A percentile compares a stretch with the other conserved stretches of the same genome.
These are phyloP conservation scores for Dynastes maya DNA, from an alignment of 2,888 invertebrate genomes.

Conservation along the genomic window DNA sequence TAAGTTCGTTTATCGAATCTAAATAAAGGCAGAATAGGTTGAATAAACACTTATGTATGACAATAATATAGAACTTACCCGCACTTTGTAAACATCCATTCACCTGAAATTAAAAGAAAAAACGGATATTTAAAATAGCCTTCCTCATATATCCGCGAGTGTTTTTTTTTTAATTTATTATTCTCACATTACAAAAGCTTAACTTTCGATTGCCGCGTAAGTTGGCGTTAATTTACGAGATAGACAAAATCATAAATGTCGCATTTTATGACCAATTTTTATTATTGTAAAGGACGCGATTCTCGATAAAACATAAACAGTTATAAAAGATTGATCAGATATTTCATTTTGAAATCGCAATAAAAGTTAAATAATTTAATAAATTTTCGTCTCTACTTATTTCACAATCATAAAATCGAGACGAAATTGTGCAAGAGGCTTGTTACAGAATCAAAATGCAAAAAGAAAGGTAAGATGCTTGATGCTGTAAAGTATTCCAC, in stretches of 20 bases:
- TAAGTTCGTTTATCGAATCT: slow-evolving; percentile 24
- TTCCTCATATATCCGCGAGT: slow-evolving; percentile 1
- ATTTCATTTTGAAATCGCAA: slow-evolving; percentile 21
- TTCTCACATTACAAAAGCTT: neutral
- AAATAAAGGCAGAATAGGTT: slow-evolving; percentile 9
- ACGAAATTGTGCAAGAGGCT: too few species aligned
- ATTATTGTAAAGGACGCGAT: slow-evolving; percentile 26
- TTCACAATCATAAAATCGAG: too few species aligned
- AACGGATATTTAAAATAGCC: slow-evolving; percentile 19
- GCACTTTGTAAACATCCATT: neutral
- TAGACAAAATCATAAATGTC: slow-evolving; percentile 39
- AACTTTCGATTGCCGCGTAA: slow-evolving; percentile 20
- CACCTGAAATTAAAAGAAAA: slow-evolving; percentile 41
- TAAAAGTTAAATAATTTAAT: neutral
- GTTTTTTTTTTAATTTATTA: slow-evolving; percentile 27
- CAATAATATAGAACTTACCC: slow-evolving; percentile 38
- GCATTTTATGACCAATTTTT: slow-evolving; percentile 38
- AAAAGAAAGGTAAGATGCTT: too few species aligned
- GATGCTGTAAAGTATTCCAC: too few species aligned
- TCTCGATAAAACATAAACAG: slow-evolving; percentile 25
- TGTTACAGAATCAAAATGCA: too few species aligned
- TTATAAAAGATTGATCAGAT: slow-evolving; percentile 11
- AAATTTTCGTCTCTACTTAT: too few species aligned
- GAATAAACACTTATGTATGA: slow-evolving; percentile 1
- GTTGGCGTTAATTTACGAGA: slow-evolving; percentile 41